Conservation (phyloP, 2,113 vertebrate species). For the Sylvietta virens region DNA sequence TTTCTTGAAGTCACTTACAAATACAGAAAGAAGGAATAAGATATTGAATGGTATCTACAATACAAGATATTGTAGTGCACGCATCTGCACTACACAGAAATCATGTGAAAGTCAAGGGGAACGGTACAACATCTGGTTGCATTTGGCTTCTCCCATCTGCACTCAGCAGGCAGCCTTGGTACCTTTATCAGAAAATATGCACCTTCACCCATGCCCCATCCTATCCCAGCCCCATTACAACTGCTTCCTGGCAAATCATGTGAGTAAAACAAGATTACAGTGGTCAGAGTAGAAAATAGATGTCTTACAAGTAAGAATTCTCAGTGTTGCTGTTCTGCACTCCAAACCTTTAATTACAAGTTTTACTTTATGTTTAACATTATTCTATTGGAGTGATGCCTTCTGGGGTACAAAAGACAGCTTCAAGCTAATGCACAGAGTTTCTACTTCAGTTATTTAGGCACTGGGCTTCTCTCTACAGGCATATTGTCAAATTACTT, state of each 20-base stretch:
- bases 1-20: not conserved
- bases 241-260: not conserved
- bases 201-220: not conserved
- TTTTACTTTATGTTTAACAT: not conserved
- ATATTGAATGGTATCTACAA: not conserved
- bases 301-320: not conserved
- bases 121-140: not conserved
- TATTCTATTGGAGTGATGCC: accelerated
- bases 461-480: not conserved
- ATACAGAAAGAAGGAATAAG: not conserved
- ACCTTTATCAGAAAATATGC: not conserved
- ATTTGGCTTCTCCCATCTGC: not conserved
- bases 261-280: not conserved
- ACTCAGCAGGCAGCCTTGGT: not conserved
- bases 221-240: not conserved
- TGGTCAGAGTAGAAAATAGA: not conserved
- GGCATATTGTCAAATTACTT: not conserved
- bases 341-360: not conserved
- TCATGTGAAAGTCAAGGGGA: not conserved
- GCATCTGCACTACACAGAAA: not conserved
- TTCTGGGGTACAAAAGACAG: not conserved
- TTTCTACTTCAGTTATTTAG: not conserved
- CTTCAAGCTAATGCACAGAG: not conserved
- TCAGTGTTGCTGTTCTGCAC: not conserved
- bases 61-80: too few species aligned